Evolutionary conservation across 1,140 invertebrate genomes (phyloP).

Genomic region (Cardiocondyla obscurior): DNA sequence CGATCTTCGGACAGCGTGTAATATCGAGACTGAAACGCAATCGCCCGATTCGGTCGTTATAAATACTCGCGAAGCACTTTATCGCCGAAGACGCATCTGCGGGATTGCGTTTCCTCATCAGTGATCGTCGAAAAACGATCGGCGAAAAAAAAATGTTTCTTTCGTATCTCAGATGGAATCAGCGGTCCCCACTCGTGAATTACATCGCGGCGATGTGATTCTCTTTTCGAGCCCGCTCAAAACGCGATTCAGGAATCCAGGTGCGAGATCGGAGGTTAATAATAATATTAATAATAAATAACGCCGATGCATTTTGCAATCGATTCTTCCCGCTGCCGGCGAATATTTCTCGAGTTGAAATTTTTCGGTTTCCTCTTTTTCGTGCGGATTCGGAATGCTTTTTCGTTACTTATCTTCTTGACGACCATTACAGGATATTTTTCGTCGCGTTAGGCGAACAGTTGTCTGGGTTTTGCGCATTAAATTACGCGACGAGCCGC

Average conservation of each 20-base stretch:
- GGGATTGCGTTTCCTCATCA: conserved; percentile 27
- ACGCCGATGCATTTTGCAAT: conserved; percentile 35
- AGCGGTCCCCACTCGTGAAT: not conserved
- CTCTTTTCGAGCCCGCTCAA: not conserved
- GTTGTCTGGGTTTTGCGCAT: conserved; percentile 30
- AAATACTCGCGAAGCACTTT: conserved; percentile 41
- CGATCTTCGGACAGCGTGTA: not conserved
- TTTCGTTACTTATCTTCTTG: conserved; percentile 26
- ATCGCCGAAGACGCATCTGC: not conserved
- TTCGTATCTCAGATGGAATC: not conserved
- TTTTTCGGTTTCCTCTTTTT: not conserved
- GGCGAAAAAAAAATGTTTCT: not conserved
- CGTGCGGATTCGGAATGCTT: not conserved
- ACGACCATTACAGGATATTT: conserved; percentile 12
- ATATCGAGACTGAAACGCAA: conserved; percentile 28
- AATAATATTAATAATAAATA: conserved; percentile 25
- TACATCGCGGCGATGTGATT: not conserved
- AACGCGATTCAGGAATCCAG: not conserved
- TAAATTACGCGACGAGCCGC: conserved; percentile 57
- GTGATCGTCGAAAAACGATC: too few species aligned
- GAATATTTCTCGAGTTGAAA: not conserved
- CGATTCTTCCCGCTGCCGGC: conserved; percentile 10
- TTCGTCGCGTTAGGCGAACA: conserved; percentile 36
- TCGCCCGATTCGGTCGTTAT: conserved; percentile 60
- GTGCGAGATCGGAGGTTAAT: conserved; percentile 31